Evolutionary conservation across 2,888 invertebrate genomes (phyloP), one percentile per base, ranked within the genome.

Genomic region (Cheilosia vulpina): DNA sequence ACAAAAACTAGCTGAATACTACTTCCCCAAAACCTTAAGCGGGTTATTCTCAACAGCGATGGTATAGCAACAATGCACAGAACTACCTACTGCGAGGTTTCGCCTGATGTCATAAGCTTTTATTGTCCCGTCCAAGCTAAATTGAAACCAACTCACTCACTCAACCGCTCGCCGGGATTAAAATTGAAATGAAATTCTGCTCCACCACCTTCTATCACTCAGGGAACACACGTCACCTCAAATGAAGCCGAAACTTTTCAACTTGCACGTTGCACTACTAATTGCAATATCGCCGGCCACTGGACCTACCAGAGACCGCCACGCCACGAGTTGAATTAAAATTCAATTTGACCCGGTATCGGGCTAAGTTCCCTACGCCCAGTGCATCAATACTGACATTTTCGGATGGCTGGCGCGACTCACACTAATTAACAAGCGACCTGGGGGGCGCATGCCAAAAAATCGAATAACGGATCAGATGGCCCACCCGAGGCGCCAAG

Each of bases 261-360:
- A 58, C 15, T 58, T 58, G 24, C 38, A 50, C 38, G 31, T 58
- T 58, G 24, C 38, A 50, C 38, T 45, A 17, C 45, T 68, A 68
- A 68, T 68, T 68, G 55, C 68, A 45, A 68, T 57, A 45, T 15
- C 15, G 15, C 7, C 45, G 15, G 11, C 15, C 21, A 52, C 27
- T 15, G 15, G 57, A 9, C 24, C n/a, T 24, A 17, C 38, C 38
- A 62, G 17, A 21, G 43, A 41, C 57, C 43, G 52, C 57, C 69
- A 57, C 38, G 63, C 50, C 41, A 63, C 52, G 11, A 69, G 50
- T 65, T 76, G 57, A 57, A 71, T 81, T 76, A 81, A 68, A 75
- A 81, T 76, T 76, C 69, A 65, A 65, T 76, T 82, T 27, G 71
- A 55, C 60, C 45, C 55, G 52, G 66, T 53, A 34, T 31, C 75